These are phyloP conservation scores for Ataeniobius toweri DNA, from an alignment of 2,797 vertebrate genomes.

Conservation along the genomic window DNA sequence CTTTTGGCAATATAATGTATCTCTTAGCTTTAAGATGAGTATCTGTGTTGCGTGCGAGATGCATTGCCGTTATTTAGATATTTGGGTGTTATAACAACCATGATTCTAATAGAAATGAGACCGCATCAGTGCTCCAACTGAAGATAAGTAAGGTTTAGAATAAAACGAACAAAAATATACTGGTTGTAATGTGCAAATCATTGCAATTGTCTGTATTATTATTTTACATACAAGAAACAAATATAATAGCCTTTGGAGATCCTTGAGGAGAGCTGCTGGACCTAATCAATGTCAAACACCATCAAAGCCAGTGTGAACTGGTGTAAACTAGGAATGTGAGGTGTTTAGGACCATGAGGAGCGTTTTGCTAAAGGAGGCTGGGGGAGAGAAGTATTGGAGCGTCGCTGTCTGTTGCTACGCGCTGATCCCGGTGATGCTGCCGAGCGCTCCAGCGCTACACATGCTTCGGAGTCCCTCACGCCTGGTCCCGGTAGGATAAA, in stretches of 20 bases:
- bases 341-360: slow-evolving; percentile 74
- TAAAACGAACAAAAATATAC: background rate
- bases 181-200: background rate
- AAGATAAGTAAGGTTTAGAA: no score
- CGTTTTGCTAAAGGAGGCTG: slow-evolving; percentile 18
- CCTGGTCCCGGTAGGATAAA: slow-evolving; percentile 43
- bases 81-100: no score
- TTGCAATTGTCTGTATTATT: background rate
- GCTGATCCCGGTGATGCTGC: slow-evolving; percentile 40
- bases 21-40: background rate
- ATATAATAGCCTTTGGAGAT: background rate
- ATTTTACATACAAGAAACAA: background rate
- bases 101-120: no score
- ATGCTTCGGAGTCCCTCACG: slow-evolving; percentile 30
- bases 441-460: slow-evolving; percentile 44
- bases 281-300: background rate
- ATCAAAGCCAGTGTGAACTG: background rate
- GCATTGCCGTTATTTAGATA: background rate
- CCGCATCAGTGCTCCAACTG: no score
- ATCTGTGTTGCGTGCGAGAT: background rate
- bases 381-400: slow-evolving; percentile 46
- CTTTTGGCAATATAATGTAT: no score
- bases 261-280: background rate
- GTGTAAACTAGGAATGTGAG: background rate
- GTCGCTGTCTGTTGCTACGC: slow-evolving; percentile 20